Conservation (phyloP, 2,113 vertebrate species). For the Gymnocephalus cernua region DNA sequence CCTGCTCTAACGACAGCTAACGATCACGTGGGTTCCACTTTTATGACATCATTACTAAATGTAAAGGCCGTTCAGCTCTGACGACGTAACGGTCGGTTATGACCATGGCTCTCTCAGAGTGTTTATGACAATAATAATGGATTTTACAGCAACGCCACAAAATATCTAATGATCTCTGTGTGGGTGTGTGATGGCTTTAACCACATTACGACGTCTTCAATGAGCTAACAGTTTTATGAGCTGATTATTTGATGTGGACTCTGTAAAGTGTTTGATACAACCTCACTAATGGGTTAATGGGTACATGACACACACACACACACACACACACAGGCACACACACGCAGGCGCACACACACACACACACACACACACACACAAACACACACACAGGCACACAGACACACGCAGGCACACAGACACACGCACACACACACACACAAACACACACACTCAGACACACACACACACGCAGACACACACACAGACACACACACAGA, state of each 20-base stretch:
- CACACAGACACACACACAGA: conserved; percentile 6
- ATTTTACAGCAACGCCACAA: no score
- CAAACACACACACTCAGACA: conserved; percentile 4
- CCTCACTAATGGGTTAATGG: conserved; percentile 30
- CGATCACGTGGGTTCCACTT: no score
- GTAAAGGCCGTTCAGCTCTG: no score
- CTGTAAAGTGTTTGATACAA: conserved; percentile 4
- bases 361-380: not conserved
- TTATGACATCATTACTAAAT: no score
- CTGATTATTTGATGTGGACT: conserved; percentile 23
- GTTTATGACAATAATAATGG: no score
- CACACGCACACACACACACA: not conserved
- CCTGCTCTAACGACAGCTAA: no score
- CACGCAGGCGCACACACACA: not conserved
- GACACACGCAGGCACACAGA: conserved; percentile 2
- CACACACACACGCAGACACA: not conserved
- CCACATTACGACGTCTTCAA: conserved; percentile 25
- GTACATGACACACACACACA: not conserved
- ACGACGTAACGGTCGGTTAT: no score
- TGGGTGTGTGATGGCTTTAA: conserved; percentile 9
- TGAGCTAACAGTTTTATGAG: conserved; percentile 32
- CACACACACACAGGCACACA: conserved; percentile 3
- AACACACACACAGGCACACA: no score
- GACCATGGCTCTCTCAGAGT: no score
- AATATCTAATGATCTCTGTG: not conserved